These are phyloP conservation scores for Campylomormyrus numenius DNA, from an alignment of 2,113 vertebrate species.

Conservation along the genomic window DNA sequence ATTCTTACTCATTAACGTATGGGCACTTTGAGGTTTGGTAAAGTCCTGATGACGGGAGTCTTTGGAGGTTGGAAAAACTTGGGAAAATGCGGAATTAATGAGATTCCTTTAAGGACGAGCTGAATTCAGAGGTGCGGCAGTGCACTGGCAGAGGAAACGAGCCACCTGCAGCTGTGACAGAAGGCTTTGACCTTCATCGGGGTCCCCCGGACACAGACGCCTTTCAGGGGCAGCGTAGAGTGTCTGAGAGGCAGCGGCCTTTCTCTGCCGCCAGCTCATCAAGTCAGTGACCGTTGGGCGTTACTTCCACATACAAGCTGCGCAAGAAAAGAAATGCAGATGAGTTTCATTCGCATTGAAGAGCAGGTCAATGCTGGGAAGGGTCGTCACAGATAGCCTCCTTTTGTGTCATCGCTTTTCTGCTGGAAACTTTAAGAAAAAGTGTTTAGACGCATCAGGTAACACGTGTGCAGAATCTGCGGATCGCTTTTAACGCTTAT, in stretches of 20 bases:
- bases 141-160: constrained; percentile 57
- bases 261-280: constrained; percentile 59
- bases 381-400: constrained; percentile 66
- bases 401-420: constrained; percentile 33
- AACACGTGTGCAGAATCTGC: background rate
- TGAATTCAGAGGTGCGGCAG: constrained; percentile 40
- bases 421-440: constrained; percentile 12
- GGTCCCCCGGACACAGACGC: constrained; percentile 61
- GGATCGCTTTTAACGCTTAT: background rate
- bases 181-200: constrained; percentile 84
- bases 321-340: constrained; percentile 87
- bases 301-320: constrained; percentile 82
- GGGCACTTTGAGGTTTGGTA: background rate
- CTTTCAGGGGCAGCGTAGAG: constrained; percentile 58
- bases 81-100: constrained; percentile 27
- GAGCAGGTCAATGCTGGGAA: constrained; percentile 78
- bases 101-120: constrained; percentile 24
- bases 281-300: constrained; percentile 72
- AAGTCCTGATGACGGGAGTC: background rate
- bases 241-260: constrained; percentile 60
- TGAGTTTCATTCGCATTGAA: constrained; percentile 73
- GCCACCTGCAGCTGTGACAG: constrained; percentile 78
- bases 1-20: background rate
- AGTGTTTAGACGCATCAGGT: constrained; percentile 15
- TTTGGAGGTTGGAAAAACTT: constrained; percentile 6